Base-by-base conservation (phyloP, 2,797 vertebrate species). In the Tangara arthus region DNA sequence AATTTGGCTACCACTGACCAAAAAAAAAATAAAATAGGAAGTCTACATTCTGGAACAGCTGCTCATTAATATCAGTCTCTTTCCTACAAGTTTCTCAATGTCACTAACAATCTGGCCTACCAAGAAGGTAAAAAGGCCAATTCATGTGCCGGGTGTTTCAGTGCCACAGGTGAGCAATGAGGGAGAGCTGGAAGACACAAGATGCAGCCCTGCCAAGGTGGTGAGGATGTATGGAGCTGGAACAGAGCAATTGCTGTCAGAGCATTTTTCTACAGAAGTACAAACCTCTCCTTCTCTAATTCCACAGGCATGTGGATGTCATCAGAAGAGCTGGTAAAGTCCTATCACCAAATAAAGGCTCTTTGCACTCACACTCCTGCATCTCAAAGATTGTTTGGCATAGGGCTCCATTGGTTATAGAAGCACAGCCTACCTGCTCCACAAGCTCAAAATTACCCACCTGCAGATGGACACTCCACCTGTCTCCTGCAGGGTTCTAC, bases 201-300 rank as follows among this genome's bases (percentile, higher is more conserved):
- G 30, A 49, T 15, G 24, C 13, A 66, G 59, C 23, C 46, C 73
- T 21, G 0, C 12, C 0, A 0, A 53, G 57, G 24, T 5, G 35
- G 27, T 8, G 49, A 78, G 63, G 42, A 46, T 30, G 16, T 12
- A 7, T 1, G 8, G 15, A 34, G 60, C 17, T 37, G 21, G 3
- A 55, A 34, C 21, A 83, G 4, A 71, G 12, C 32, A 57, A 37
- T 2, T 4, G 2, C 47, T 50, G 41, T 6, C 56, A 49, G 11
- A 83, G 6, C 1, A 0, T 28, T 69, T 49, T 76, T 60, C 44
- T 66, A 18, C 12, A 30, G 12, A 30, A 75, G 28, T 21, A 19
- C 27, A 90, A 37, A 60, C 32, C 21, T 68, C 18, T 47, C 37
- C 73, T 88, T 39, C 66, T 30, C 39, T 12, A 46, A 28, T 41